Base-by-base conservation (phyloP, 2,797 vertebrate genomes). In the Mus spretus region DNA sequence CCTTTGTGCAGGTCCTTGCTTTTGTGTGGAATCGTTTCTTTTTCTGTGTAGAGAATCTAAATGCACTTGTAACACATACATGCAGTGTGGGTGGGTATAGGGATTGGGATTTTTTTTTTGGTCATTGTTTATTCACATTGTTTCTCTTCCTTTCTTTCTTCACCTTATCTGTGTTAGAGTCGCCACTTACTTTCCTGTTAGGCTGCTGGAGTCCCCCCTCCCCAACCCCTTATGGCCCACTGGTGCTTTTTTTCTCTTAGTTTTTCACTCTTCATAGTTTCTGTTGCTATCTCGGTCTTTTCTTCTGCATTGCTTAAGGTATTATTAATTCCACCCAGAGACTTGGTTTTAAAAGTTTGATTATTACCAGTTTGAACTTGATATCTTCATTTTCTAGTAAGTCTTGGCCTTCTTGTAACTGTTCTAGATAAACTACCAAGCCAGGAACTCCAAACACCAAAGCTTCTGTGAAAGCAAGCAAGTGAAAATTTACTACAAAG, bases 401-500 rank as follows among this genome's bases (percentile, higher is more conserved):
- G 74, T 78, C 31, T 74, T 84, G 24, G 24, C 17, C 92, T 70
- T 90, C 40, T 87, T 37, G 13, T 80, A 75, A 93, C 6, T 50
- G 28, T 80, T 86, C 22, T 24, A 77, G 22, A n/a, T 87, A 81
- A 50, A 75, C 50, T 86, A 14, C 70, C 65, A 50, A 61, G 37
- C 40, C 59, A 89, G 79, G 82, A 95, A 90, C 14, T 1, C 83
- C 65, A 93, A 85, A 80, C 65, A 93, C 22, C 9, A 72, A 67
- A 67, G 22, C 22, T 72, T 88, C 20, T 61, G 12, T 37, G 50
- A 67, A 85, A 37, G 47, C 40, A 93, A 84, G 50, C 61, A 87
- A 92, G 7, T 28, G 11, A 86, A 94, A 57, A 50, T n/a, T 91
- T 89, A 31, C n/a, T 77, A 55, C 75, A 74, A 2, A 95, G 85